Conservation (phyloP, 2,113 vertebrate genomes). For the Varanus komodoensis region DNA sequence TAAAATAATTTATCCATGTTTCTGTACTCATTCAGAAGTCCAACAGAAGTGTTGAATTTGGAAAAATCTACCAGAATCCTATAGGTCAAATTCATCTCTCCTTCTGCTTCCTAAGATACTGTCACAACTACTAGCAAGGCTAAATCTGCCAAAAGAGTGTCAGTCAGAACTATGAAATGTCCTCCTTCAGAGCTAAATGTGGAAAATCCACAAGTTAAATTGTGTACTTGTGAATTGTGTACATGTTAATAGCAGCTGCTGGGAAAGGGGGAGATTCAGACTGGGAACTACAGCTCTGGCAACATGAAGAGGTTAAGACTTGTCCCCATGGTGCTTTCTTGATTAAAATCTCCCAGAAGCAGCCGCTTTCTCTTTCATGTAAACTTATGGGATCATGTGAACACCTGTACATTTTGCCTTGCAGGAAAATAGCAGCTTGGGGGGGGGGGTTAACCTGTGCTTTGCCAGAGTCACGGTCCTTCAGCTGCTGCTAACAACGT, state of each 20-base stretch:
- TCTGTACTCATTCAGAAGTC: conserved; percentile 34
- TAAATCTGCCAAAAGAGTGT: conserved; percentile 56
- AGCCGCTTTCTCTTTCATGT: not conserved
- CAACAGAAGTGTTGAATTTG: conserved; percentile 48
- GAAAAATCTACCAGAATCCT: conserved; percentile 38
- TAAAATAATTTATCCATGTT: conserved; percentile 36
- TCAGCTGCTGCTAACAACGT: not conserved
- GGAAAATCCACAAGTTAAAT: not conserved
- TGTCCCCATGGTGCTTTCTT: not conserved
- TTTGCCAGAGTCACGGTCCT: not conserved
- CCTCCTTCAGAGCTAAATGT: not conserved
- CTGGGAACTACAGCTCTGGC: not conserved
- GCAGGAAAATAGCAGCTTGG: not conserved
- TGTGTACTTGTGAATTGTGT: not conserved
- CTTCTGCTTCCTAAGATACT: conserved; percentile 24
- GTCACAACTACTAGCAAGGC: conserved; percentile 32
- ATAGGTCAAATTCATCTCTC: conserved; percentile 42
- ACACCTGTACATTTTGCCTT: not conserved
- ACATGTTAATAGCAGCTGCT: no score
- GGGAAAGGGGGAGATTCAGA: not conserved
- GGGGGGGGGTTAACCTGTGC: not conserved
- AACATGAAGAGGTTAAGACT: not conserved
- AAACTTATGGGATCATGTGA: not conserved
- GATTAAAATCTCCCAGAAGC: not conserved
- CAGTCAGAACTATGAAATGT: conserved; percentile 35